phyloP scores from a whole-genome alignment of 1,140 invertebrate species.

The Scylla paramamosain region DNA sequence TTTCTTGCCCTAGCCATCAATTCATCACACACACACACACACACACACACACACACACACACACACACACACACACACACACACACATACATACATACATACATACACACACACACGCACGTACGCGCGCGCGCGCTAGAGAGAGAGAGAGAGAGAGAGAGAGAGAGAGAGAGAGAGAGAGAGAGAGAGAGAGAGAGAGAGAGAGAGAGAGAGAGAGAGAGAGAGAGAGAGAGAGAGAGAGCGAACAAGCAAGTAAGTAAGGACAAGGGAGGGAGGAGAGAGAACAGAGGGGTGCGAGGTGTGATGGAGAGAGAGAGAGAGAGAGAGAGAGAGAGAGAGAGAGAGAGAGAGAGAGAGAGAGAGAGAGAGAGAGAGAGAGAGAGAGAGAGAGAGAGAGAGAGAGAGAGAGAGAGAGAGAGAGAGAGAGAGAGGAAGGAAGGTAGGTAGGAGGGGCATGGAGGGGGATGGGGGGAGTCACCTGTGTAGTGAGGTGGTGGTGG shows the following conservation, averaged over 20 bases:
- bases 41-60: background rate
- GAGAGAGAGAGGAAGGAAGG: background rate
- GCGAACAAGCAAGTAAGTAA: too few species aligned
- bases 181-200: slow-evolving; percentile 39
- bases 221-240: too few species aligned
- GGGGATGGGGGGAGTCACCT: background rate
- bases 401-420: background rate
- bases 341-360: background rate
- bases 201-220: background rate
- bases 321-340: background rate
- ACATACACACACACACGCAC: background rate
- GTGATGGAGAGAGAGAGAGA: background rate
- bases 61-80: background rate
- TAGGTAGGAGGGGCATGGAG: background rate
- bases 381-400: slow-evolving; percentile 19
- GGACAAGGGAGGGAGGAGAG: too few species aligned
- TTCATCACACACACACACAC: slow-evolving; percentile 16
- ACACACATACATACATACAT: background rate
- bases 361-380: slow-evolving; percentile 1
- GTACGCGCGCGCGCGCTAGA: too few species aligned
- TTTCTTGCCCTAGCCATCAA: background rate
- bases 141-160: background rate
- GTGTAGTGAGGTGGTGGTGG: background rate
- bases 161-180: slow-evolving; percentile 32
- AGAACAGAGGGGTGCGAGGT: background rate